Conservation (phyloP, 2,113 vertebrate species). For the Athene cunicularia region DNA sequence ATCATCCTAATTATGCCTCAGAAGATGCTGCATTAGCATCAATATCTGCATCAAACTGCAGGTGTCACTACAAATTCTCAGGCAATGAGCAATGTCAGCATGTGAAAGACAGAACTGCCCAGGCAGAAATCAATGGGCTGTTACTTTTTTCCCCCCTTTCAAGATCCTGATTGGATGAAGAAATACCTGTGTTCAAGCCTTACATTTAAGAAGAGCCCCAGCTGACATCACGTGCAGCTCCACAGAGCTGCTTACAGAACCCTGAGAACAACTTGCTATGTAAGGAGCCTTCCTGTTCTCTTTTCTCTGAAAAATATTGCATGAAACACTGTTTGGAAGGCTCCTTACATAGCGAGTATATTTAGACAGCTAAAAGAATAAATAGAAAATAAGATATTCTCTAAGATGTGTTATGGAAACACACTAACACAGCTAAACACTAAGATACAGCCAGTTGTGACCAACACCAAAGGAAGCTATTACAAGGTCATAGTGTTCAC, state of each 20-base stretch:
- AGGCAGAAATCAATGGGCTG: not conserved
- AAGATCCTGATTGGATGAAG: not conserved
- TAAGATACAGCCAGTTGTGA: not conserved
- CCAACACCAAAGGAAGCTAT: not conserved
- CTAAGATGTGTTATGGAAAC: not conserved
- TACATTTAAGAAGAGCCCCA: not conserved
- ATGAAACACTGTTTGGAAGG: too few species aligned
- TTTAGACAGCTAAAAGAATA: not conserved
- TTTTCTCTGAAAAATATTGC: too few species aligned
- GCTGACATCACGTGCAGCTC: not conserved
- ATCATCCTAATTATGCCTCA: not conserved
- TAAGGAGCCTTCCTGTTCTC: too few species aligned
- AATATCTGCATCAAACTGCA: constrained; percentile 23
- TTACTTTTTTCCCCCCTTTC: not conserved
- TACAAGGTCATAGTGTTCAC: accelerated
- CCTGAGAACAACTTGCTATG: not conserved
- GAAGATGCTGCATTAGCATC: constrained; percentile 12
- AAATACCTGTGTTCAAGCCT: not conserved
- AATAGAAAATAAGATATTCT: not conserved
- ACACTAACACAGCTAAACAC: not conserved
- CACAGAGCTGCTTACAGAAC: not conserved
- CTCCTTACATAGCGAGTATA: too few species aligned
- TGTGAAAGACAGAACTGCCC: not conserved
- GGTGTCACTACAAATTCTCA: not conserved
- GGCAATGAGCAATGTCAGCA: not conserved